Conservation (phyloP, 2,888 invertebrate genomes). For the Physocephala rufipes region DNA sequence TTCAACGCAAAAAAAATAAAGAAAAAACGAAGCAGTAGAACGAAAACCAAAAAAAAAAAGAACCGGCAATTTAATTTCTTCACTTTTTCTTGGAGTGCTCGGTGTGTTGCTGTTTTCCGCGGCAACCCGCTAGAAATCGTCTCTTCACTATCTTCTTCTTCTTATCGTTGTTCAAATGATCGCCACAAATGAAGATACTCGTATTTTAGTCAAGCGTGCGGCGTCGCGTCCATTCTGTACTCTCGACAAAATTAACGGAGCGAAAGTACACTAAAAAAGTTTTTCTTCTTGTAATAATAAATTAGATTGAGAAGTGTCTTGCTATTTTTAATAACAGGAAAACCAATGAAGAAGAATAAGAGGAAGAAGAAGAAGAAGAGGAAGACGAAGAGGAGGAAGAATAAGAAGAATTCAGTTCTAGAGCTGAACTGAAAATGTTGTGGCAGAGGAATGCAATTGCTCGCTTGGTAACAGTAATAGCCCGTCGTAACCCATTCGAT, state of each 20-base stretch:
- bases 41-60: conserved; percentile 19
- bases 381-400: conserved; percentile 1
- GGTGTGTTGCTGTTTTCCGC: not conserved
- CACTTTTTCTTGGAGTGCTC: not conserved
- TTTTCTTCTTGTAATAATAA: too few species aligned
- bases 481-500: not conserved
- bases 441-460: conserved; percentile 2
- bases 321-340: conserved; percentile 21
- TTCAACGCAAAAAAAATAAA: too few species aligned
- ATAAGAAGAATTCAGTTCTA: not conserved
- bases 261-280: conserved; percentile 4
- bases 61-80: conserved; percentile 15
- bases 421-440: not conserved
- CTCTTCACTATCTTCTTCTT: too few species aligned
- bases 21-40: too few species aligned
- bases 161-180: too few species aligned
- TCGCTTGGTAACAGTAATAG: conserved; percentile 19
- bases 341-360: too few species aligned
- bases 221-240: not conserved
- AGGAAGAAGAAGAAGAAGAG: not conserved
- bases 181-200: not conserved
- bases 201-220: conserved; percentile 21
- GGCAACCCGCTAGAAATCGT: not conserved
- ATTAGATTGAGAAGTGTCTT: conserved; percentile 2
- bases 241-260: not conserved